Conservation (phyloP, 1,140 invertebrate species). For the Neodiprion pinetum region DNA sequence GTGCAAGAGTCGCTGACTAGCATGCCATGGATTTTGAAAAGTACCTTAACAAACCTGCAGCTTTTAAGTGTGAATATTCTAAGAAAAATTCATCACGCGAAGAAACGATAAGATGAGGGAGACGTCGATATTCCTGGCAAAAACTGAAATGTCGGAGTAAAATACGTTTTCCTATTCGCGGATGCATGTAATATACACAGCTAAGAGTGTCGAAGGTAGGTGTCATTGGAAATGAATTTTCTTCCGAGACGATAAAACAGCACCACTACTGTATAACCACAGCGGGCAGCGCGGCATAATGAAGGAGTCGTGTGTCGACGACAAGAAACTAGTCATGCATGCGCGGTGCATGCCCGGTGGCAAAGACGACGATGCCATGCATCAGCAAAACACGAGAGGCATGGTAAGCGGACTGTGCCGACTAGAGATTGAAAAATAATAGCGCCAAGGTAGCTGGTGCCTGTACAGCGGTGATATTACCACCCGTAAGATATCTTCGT, state of each 20-base stretch:
- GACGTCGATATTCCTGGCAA: too few species aligned
- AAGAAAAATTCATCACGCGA: too few species aligned
- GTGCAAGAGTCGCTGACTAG: too few species aligned
- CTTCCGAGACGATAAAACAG: not conserved
- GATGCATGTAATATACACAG: too few species aligned
- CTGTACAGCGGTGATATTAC: not conserved
- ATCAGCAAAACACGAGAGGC: not conserved
- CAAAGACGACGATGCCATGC: not conserved
- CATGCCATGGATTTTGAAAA: too few species aligned
- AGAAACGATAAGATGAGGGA: too few species aligned
- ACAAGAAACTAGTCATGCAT: conserved; percentile 1
- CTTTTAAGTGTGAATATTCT: too few species aligned
- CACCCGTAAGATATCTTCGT: not conserved
- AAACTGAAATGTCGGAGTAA: too few species aligned
- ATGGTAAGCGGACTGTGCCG: not conserved
- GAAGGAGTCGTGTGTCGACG: not conserved
- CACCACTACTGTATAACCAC: not conserved
- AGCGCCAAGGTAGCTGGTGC: not conserved
- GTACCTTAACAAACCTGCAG: too few species aligned
- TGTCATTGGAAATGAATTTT: not conserved
- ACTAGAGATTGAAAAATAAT: not conserved
- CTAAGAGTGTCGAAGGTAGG: not conserved
- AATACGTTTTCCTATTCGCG: too few species aligned
- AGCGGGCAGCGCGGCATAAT: not conserved
- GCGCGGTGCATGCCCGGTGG: not conserved